Evolutionary conservation across 2,888 invertebrate species (phyloP).

Genomic region (Zootermopsis nevadensis): DNA sequence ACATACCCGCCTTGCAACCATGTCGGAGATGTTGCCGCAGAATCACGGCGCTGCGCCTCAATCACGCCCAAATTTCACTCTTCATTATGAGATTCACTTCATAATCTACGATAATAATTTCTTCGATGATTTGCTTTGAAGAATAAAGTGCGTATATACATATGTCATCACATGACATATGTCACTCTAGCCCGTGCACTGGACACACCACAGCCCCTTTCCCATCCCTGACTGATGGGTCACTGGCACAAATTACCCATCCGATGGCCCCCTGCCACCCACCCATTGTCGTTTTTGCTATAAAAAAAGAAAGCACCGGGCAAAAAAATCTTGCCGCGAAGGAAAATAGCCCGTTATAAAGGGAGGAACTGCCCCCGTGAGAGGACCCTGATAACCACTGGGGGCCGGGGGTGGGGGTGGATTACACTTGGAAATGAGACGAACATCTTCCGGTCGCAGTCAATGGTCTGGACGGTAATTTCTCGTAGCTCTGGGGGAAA

Average conservation of each 20-base stretch:
- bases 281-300: conserved; percentile 41
- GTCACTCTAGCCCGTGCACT: not conserved
- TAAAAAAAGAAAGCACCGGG: conserved; percentile 35
- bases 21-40: no score
- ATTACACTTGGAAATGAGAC: conserved; percentile 50
- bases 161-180: not conserved
- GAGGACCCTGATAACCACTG: not conserved
- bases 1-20: no score
- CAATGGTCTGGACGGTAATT: conserved; percentile 30
- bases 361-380: conserved; percentile 28
- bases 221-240: conserved; percentile 33
- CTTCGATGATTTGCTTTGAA: no score
- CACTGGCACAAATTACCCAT: conserved; percentile 43
- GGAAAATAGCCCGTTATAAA: conserved; percentile 42
- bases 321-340: conserved; percentile 16
- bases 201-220: conserved; percentile 11
- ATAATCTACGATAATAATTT: no score
- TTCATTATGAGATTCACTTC: no score
- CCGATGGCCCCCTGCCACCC: not conserved
- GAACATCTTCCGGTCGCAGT: conserved; percentile 29
- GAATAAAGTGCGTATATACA: no score
- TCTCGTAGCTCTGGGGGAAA: conserved; percentile 10
- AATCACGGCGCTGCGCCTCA: no score
- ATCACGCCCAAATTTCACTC: no score
- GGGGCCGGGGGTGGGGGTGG: conserved; percentile 15